Percentiles rank a stretch among this genome's conserved stretches.
These are phyloP conservation scores for Chaenogobius annularis DNA, from an alignment of 2,113 vertebrate genomes.

Conservation along the genomic window DNA sequence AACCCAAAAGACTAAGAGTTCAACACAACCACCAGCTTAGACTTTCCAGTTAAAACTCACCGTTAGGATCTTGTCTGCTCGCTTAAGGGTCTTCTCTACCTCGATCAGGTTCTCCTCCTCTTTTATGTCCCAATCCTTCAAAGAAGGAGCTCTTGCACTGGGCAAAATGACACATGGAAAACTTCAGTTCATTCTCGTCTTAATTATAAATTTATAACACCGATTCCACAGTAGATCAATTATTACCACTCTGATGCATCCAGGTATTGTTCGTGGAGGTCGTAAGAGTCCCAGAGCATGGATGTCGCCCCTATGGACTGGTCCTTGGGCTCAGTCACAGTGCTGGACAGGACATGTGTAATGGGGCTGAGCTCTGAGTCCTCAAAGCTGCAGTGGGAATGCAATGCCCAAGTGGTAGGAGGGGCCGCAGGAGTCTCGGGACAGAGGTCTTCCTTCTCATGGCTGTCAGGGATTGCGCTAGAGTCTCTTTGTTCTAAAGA, in stretches of 20 bases:
- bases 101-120: conserved; percentile 71
- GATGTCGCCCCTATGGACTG: conserved; percentile 44
- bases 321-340: conserved; percentile 51
- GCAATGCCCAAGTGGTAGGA: background rate
- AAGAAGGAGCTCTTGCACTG: conserved; percentile 33
- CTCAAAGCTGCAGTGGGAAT: conserved; percentile 28
- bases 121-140: conserved; percentile 70
- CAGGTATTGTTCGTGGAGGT: conserved; percentile 63
- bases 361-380: conserved; percentile 53
- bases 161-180: background rate
- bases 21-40: background rate
- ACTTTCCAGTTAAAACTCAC: conserved; percentile 31
- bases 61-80: conserved; percentile 72
- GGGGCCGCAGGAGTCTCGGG: background rate
- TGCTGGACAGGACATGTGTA: conserved; percentile 67
- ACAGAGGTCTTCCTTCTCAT: background rate
- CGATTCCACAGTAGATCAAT: background rate
- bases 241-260: conserved; percentile 57
- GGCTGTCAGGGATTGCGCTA: background rate
- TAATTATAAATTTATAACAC: background rate
- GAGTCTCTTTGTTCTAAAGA: conserved; percentile 5
- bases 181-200: background rate
- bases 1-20: background rate
- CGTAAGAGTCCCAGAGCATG: conserved; percentile 74
- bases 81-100: conserved; percentile 66